Percentiles rank a stretch among this genome's conserved stretches.
These are phyloP conservation scores for Odontomyia ornata DNA, from an alignment of 2,888 invertebrate genomes.

Conservation along the genomic window DNA sequence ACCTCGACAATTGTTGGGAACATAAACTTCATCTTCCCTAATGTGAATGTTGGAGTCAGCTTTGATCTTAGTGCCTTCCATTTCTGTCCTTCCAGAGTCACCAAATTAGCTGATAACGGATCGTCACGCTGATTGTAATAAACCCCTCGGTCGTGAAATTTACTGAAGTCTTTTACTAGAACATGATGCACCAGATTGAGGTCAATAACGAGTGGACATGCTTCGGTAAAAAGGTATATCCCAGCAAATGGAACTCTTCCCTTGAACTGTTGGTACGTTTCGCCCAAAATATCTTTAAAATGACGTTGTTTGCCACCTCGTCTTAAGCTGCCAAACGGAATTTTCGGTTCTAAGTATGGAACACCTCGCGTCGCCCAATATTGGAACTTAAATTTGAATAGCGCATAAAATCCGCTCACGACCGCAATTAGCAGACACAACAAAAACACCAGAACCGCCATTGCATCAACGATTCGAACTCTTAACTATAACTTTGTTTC, in stretches of 20 bases:
- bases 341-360: constrained; percentile 50
- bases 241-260: constrained; percentile 56
- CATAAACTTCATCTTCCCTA: too few relatives aligned
- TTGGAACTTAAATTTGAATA: too few relatives aligned
- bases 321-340: constrained; percentile 52
- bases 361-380: constrained; percentile 37
- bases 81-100: constrained; percentile 60
- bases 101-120: constrained; percentile 61
- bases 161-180: constrained; percentile 60
- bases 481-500: too few relatives aligned
- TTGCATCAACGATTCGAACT: too few relatives aligned
- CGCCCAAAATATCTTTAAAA: too few relatives aligned
- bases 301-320: too few relatives aligned
- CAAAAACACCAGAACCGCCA: too few relatives aligned
- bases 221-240: constrained; percentile 56
- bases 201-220: constrained; percentile 53
- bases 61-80: constrained; percentile 63
- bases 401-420: too few relatives aligned
- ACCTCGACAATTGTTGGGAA: too few relatives aligned
- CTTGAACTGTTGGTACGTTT: constrained; percentile 56
- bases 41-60: constrained; percentile 65
- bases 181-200: constrained; percentile 55
- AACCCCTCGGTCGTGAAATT: constrained; percentile 59
- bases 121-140: constrained; percentile 60
- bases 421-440: too few relatives aligned